Evolutionary conservation across 2,797 vertebrate genomes (phyloP).

Genomic region (Craterocephalus amniculus): DNA sequence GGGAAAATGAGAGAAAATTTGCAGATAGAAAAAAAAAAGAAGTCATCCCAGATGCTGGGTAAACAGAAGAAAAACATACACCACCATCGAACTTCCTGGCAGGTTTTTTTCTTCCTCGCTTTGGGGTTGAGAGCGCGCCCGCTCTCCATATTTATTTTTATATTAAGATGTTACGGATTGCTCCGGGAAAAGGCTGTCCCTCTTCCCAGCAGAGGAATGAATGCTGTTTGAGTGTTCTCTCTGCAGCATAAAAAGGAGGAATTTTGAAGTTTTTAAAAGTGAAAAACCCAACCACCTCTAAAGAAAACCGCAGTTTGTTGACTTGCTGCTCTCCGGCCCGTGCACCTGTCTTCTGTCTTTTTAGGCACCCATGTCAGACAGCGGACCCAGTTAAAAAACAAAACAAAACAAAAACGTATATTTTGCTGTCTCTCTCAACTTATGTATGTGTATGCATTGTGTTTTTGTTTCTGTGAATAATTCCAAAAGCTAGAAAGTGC

Average conservation of each 20-base stretch:
- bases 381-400: neutral
- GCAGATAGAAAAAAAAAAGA: neutral
- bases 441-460: neutral
- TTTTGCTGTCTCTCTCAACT: neutral
- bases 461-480: conserved; percentile 22
- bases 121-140: conserved; percentile 60
- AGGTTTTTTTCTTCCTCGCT: conserved; percentile 63
- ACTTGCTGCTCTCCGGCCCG: conserved; percentile 45
- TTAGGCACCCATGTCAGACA: neutral
- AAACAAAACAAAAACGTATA: neutral
- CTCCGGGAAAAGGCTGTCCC: conserved; percentile 77
- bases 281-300: conserved; percentile 65
- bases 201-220: conserved; percentile 79
- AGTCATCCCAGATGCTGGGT: conserved; percentile 39
- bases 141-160: conserved; percentile 81
- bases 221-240: conserved; percentile 77
- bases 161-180: conserved; percentile 83
- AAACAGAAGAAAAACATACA: conserved; percentile 72
- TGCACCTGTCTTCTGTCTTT: conserved; percentile 57
- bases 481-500: conserved; percentile 19
- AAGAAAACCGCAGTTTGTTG: conserved; percentile 67
- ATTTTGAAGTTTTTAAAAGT: conserved; percentile 60
- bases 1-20: conserved; percentile 12
- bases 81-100: conserved; percentile 61
- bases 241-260: conserved; percentile 60